Percentiles rank a stretch among this genome's conserved stretches.
Conservation (phyloP, 37 sponge, comb jelly and placozoan genomes). For the Ianthella basta region DNA sequence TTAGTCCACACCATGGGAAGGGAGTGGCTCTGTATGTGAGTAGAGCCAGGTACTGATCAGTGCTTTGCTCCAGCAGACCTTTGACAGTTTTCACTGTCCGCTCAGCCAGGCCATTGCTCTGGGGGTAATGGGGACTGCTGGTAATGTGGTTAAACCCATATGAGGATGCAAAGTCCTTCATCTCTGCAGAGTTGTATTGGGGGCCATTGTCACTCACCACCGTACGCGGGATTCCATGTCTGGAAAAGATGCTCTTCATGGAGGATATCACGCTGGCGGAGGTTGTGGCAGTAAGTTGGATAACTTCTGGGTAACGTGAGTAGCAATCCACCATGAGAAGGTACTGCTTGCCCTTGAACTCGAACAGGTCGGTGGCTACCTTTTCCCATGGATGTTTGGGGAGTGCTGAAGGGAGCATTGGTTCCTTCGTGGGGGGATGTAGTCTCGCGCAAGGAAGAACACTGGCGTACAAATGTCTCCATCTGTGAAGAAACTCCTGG, state of each 20-base stretch:
- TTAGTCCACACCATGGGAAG: conserved; percentile 14
- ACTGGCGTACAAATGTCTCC: too few relatives aligned
- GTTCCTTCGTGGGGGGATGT: too few relatives aligned
- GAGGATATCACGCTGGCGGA: background rate
- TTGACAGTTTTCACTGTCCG: conserved; percentile 32
- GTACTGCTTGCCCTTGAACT: background rate
- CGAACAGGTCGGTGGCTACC: conserved; percentile 23
- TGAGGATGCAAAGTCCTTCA: conserved; percentile 37
- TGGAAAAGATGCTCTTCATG: conserved; percentile 46
- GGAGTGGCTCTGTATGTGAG: conserved; percentile 32
- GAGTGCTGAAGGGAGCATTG: too few relatives aligned
- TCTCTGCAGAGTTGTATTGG: conserved; percentile 47
- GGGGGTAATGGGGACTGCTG: conserved; percentile 46
- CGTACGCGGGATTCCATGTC: conserved; percentile 63
- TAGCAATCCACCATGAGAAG: conserved; percentile 19
- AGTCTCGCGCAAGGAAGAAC: too few relatives aligned
- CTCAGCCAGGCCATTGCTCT: conserved; percentile 35
- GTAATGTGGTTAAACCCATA: conserved; percentile 62
- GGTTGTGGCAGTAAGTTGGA: background rate
- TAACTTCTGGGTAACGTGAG: conserved; percentile 15
- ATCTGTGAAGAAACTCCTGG: too few relatives aligned
- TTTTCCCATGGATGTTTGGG: background rate
- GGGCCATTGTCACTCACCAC: conserved; percentile 68
- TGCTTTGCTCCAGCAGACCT: background rate
- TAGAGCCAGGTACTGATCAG: background rate